These are phyloP conservation scores for Rhynchonema sp. DNA, from an alignment of 2,888 invertebrate genomes.

Conservation along the genomic window DNA sequence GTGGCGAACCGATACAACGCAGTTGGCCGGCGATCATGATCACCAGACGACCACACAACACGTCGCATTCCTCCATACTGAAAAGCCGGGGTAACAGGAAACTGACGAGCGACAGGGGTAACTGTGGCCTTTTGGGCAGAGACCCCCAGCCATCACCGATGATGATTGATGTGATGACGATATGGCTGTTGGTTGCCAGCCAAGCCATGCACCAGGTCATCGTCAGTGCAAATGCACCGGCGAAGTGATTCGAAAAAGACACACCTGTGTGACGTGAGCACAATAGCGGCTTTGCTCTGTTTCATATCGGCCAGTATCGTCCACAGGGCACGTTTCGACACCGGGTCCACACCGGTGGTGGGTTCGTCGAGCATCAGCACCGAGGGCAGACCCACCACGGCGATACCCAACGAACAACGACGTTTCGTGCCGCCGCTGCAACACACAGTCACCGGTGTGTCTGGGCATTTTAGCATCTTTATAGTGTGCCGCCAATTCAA, in stretches of 20 bases:
- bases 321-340: constrained; percentile 60
- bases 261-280: constrained; percentile 42
- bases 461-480: too few species aligned
- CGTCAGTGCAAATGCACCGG: too few species aligned
- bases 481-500: too few species aligned
- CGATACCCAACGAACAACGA: constrained; percentile 49
- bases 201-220: too few species aligned
- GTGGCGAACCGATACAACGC: constrained; percentile 51
- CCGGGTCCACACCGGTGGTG: constrained; percentile 52
- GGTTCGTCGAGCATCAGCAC: constrained; percentile 46
- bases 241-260: too few species aligned
- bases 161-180: too few species aligned
- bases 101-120: too few species aligned
- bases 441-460: too few species aligned
- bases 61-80: neutral
- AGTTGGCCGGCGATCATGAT: constrained; percentile 62
- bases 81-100: too few species aligned
- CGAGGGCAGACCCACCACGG: constrained; percentile 46
- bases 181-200: too few species aligned
- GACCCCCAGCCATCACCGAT: too few species aligned
- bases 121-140: too few species aligned
- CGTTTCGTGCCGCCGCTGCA: constrained; percentile 50
- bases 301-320: constrained; percentile 39
- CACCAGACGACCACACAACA: constrained; percentile 44
- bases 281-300: neutral